Evolutionary conservation across 2,888 invertebrate genomes (phyloP).

Genomic region (Lutraria lutraria): DNA sequence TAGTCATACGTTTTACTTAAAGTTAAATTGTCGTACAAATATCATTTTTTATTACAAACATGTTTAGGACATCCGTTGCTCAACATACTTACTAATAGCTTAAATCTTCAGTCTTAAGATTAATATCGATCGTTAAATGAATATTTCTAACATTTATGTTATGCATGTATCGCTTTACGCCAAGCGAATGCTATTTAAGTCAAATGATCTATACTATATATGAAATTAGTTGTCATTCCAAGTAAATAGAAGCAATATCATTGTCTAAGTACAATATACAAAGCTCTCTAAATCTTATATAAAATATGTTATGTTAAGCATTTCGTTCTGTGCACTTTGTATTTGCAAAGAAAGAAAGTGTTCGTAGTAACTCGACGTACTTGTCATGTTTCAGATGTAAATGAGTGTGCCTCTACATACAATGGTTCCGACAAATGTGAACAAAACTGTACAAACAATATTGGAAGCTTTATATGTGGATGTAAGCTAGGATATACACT

Average conservation of each 20-base stretch:
- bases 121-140: neutral
- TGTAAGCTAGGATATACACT: slow-evolving; percentile 25
- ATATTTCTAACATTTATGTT: too few relatives aligned
- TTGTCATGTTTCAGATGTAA: slow-evolving; percentile 18
- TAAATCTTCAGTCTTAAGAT: too few relatives aligned
- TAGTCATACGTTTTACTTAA: neutral
- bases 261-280: too few relatives aligned
- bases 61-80: neutral
- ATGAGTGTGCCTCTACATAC: slow-evolving; percentile 21
- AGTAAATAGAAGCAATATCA: neutral
- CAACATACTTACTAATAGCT: neutral
- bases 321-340: too few relatives aligned
- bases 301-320: too few relatives aligned
- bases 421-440: neutral
- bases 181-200: too few relatives aligned
- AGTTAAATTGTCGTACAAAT: neutral
- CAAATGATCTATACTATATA: too few relatives aligned
- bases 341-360: neutral
- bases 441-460: slow-evolving; percentile 23
- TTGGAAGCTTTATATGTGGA: slow-evolving; percentile 18
- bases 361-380: neutral
- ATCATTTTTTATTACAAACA: neutral
- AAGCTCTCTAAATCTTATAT: too few relatives aligned
- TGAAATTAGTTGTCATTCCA: too few relatives aligned
- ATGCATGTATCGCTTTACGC: too few relatives aligned